These are phyloP conservation scores for Anoplophora glabripennis DNA, from an alignment of 1,140 invertebrate genomes.

Conservation along the genomic window DNA sequence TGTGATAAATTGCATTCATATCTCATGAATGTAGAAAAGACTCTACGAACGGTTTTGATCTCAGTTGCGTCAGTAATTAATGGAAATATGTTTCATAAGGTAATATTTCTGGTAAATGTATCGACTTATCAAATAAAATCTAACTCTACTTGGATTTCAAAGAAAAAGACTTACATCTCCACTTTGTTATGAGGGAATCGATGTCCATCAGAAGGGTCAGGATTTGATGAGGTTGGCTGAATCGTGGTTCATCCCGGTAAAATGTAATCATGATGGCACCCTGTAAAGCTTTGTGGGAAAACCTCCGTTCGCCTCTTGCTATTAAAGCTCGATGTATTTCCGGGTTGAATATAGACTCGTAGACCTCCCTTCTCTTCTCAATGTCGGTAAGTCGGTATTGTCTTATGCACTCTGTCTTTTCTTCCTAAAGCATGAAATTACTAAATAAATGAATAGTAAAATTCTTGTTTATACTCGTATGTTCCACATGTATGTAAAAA, in stretches of 20 bases:
- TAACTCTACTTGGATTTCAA: not conserved
- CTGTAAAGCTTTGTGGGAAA: constrained; percentile 88
- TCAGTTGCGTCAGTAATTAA: too few relatives aligned
- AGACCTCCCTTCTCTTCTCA: constrained; percentile 76
- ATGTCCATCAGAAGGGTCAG: constrained; percentile 95
- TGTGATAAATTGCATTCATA: too few relatives aligned
- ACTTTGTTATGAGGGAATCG: constrained; percentile 97
- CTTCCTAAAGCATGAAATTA: constrained; percentile 52
- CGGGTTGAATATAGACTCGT: constrained; percentile 86
- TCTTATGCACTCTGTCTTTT: constrained; percentile 56
- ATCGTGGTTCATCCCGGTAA: constrained; percentile 93
- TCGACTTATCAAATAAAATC: constrained; percentile 2
- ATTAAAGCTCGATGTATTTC: constrained; percentile 77
- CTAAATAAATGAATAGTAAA: too few relatives aligned
- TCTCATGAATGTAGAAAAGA: too few relatives aligned
- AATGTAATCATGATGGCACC: constrained; percentile 91
- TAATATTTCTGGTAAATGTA: too few relatives aligned
- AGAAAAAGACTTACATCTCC: constrained; percentile 82
- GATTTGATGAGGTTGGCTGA: constrained; percentile 95
- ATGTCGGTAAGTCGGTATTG: constrained; percentile 68
- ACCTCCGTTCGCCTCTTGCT: constrained; percentile 79
- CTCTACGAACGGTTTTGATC: too few relatives aligned
- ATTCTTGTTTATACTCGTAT: too few relatives aligned
- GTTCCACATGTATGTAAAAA: too few relatives aligned
- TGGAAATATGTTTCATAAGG: too few relatives aligned